Percentiles rank a stretch among this genome's conserved stretches.
Evolutionary conservation across 2,888 invertebrate species (phyloP).

Genomic region (Artemia sp.): DNA sequence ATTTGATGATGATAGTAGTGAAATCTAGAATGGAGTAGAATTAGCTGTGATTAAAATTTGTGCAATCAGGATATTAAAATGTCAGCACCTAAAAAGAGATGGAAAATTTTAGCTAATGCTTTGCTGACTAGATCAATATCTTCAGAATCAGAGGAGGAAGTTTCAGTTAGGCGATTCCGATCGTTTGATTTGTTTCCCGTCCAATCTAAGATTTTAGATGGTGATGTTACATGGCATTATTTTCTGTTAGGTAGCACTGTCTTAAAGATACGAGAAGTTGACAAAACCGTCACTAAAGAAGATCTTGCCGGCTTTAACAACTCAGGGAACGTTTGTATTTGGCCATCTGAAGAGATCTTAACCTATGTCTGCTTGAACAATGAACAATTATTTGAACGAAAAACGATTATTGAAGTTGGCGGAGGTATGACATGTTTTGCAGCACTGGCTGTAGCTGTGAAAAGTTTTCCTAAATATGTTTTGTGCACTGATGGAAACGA

Average conservation of each 20-base stretch:
- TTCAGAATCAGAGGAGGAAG: constrained; percentile 11
- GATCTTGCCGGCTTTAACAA: constrained; percentile 65
- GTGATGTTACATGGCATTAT: background rate
- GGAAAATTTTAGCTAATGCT: constrained; percentile 10
- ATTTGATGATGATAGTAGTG: no score
- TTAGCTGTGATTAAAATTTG: no score
- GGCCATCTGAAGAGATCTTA: constrained; percentile 60
- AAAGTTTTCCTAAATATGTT: constrained; percentile 49
- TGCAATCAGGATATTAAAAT: background rate
- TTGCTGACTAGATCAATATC: constrained; percentile 3
- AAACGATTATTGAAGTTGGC: constrained; percentile 55
- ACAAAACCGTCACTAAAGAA: constrained; percentile 40
- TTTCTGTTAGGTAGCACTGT: background rate
- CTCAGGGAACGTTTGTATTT: constrained; percentile 57
- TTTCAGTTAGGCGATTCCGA: constrained; percentile 6
- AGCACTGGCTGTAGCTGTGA: constrained; percentile 52
- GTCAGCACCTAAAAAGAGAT: constrained; percentile 6
- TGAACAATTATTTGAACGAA: constrained; percentile 44
- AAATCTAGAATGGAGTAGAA: no score
- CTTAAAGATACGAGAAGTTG: constrained; percentile 4
- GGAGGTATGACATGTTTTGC: constrained; percentile 71
- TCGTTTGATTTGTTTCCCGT: background rate
- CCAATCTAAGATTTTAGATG: background rate
- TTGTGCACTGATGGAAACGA: constrained; percentile 50
- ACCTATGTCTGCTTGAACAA: constrained; percentile 49